Base-by-base conservation (phyloP, 2,888 invertebrate genomes). In the Litoditis marina region DNA sequence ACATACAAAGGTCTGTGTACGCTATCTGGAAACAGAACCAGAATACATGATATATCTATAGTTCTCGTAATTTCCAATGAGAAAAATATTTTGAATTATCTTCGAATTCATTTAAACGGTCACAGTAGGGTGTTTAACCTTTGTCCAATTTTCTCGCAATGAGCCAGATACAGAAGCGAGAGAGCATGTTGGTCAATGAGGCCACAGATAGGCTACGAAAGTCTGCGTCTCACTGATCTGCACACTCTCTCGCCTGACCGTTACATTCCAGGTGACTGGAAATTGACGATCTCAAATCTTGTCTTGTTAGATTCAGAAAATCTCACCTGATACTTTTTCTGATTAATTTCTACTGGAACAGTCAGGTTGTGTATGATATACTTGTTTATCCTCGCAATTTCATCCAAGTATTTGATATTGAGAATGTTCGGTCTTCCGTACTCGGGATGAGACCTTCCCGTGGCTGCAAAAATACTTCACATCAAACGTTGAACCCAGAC, bases 1-100 rank as follows among this genome's bases (percentile, higher is more conserved):
- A 67, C 80, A 82, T 92, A 85, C 94, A 94, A 67, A 91, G 88
- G 69, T 92, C 89, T 62, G 88, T 87, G 84, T 92, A 94, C 0
- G 88, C 89, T 84, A 89, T 92, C 61, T 74, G 88, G 6, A 87
- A 85, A 71, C 88, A 27, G 11, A 27, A 0, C 27, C 39, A 46
- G n/a, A 25, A 19, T 52, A 1, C 13, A 39, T 39, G n/a, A 39
- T 39, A 39, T 11, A 13, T 13, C 39, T 13, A 44, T 44, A 8
- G 3, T 8, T 44, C 19, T 5, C 5, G 8, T 22, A 8, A 3
- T 44, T 44, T n/a, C n/a, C n/a, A n/a, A n/a, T n/a, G n/a, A n/a
- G n/a, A n/a, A n/a, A n/a, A n/a, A n/a, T n/a, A n/a, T n/a, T n/a
- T n/a, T n/a, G n/a, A n/a, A n/a, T n/a, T n/a, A n/a, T n/a, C n/a